Evolutionary conservation across 1,140 invertebrate species (phyloP), one percentile per base, ranked within the genome.

Genomic region (Pachyrhynchus sulphureomaculatus): DNA sequence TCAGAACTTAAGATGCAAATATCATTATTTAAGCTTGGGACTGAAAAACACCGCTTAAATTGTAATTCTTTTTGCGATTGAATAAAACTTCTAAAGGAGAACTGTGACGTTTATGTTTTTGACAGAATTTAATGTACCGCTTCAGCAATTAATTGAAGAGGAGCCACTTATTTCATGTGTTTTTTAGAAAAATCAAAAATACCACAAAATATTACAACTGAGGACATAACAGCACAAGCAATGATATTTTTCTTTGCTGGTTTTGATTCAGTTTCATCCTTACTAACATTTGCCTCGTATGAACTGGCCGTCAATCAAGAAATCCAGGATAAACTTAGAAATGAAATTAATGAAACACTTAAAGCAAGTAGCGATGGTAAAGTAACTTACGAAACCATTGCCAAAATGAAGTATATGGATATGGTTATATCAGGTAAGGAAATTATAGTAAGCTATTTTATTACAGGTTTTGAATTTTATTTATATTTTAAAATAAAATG

Each of bases 251-350:
- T 78, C 51, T 66, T 78, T 8, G 78, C 72, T 48, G 78, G 77
- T 5, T 78, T 79, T 52, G 78, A 79, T 17, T 76, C 79, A 1
- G 66, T 75, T 4, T 77, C 80, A 0, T 70, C 68, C 0, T 45
- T 71, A 1, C 75, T 80, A 72, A 68, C 70, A 2, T 80, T 79
- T 55, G 41, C 66, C 12, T 60, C 59, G 12, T 68, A 82, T 59
- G 74, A 78, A 47, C 69, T 88, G 13, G 82, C 84, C 0, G 59
- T 77, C 2, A 76, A 86, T 73, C 78, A 75, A 8, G 78, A 83
- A 20, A 67, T 82, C 13, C 81, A 83, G 64, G 68, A 80, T 13
- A 75, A 70, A 59, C 56, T 82, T 0, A 48, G 68, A 12, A 24
- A 74, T n/a, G 80, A 82, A 72, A 72, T 80, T 21, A 54, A 70